Conservation (phyloP, 1,140 invertebrate species). For the Drosophila varians region DNA sequence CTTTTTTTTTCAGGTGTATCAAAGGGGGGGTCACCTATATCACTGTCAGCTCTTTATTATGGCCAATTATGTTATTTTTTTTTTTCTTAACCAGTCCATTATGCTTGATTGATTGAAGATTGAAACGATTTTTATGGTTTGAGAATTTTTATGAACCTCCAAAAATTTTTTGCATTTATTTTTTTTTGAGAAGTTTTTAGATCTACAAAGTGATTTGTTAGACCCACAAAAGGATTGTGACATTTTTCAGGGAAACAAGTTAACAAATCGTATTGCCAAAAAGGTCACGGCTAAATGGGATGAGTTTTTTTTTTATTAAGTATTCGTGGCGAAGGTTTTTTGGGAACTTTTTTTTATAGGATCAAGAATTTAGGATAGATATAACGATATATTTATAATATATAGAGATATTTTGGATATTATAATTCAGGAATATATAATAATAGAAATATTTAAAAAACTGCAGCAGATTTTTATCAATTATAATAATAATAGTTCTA, state of each 20-base stretch:
- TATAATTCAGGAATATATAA: too few relatives aligned
- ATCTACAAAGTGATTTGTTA: neutral
- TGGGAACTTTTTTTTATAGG: too few relatives aligned
- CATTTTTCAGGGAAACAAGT: neutral
- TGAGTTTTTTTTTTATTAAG: too few relatives aligned
- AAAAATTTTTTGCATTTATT: neutral
- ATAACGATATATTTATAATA: too few relatives aligned
- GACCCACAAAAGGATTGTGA: too few relatives aligned
- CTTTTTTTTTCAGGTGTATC: constrained; percentile 8
- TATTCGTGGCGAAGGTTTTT: too few relatives aligned
- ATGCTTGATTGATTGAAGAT: constrained; percentile 10
- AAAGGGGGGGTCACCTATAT: constrained; percentile 15
- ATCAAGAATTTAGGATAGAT: too few relatives aligned
- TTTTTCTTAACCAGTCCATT: constrained; percentile 1
- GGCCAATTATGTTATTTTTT: constrained; percentile 18
- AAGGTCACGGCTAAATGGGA: neutral
- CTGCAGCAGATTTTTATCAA: too few relatives aligned
- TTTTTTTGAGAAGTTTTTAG: neutral
- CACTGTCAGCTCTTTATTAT: constrained; percentile 23
- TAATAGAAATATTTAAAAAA: too few relatives aligned
- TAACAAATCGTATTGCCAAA: neutral
- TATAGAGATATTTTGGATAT: too few relatives aligned
- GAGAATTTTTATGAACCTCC: too few relatives aligned
- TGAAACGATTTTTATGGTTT: neutral
- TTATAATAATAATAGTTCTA: too few relatives aligned